Evolutionary conservation across 2,888 invertebrate species (phyloP).

Genomic region (Asteroscopus sphinx): DNA sequence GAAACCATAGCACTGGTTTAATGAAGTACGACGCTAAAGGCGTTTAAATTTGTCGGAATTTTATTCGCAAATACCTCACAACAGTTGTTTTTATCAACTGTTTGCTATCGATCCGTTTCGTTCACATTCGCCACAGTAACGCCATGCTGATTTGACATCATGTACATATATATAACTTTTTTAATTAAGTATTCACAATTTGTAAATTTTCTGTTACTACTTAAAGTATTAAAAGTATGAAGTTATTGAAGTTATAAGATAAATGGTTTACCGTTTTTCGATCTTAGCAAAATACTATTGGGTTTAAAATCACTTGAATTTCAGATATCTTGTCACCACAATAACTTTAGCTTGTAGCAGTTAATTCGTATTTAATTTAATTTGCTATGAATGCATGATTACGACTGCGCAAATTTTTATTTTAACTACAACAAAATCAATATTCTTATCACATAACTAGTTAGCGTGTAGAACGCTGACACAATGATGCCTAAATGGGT

Average conservation of each 20-base stretch:
- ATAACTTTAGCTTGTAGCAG: conserved; percentile 8
- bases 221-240: too few relatives aligned
- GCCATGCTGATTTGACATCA: conserved; percentile 15
- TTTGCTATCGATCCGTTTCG: conserved; percentile 16
- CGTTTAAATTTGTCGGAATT: conserved; percentile 15
- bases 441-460: conserved; percentile 11
- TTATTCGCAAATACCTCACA: conserved; percentile 14
- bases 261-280: neutral
- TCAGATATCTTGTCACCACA: conserved; percentile 13
- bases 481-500: conserved; percentile 5
- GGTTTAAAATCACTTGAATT: conserved; percentile 5
- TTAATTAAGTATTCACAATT: neutral
- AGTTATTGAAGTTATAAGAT: too few relatives aligned
- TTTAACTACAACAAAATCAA: conserved; percentile 22
- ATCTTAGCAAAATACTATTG: neutral
- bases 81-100: conserved; percentile 24
- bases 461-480: conserved; percentile 4
- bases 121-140: conserved; percentile 11
- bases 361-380: conserved; percentile 12
- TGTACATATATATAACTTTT: neutral
- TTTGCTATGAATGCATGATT: conserved; percentile 17
- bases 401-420: conserved; percentile 10
- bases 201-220: neutral
- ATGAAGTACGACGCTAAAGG: conserved; percentile 9
- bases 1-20: conserved; percentile 32